Conservation (phyloP, 2,888 invertebrate species). For the Dicycla oo region DNA sequence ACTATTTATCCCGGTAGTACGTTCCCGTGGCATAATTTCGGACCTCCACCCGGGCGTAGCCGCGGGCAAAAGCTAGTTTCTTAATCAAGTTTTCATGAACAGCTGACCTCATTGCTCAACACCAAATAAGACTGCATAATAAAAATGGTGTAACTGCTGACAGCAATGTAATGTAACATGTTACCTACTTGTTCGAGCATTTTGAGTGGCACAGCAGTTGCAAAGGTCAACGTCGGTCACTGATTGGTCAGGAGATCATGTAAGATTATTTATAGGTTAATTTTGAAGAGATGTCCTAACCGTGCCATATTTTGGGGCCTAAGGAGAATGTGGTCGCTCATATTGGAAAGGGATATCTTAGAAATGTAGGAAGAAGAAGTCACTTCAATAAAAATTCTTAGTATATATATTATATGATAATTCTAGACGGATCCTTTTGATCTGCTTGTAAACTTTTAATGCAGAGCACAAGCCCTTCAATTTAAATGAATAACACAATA, state of each 20-base stretch:
- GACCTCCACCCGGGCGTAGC: neutral
- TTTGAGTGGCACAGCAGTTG: constrained; percentile 46
- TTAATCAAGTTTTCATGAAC: constrained; percentile 17
- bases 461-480: too few species aligned
- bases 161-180: constrained; percentile 34
- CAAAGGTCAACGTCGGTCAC: constrained; percentile 48
- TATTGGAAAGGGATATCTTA: neutral
- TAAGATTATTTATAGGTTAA: constrained; percentile 21
- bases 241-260: constrained; percentile 30
- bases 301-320: neutral
- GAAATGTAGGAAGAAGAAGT: too few species aligned
- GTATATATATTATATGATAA: too few species aligned
- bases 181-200: constrained; percentile 36
- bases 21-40: neutral
- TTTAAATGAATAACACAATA: too few species aligned
- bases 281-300: constrained; percentile 10
- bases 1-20: too few species aligned
- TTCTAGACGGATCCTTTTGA: too few species aligned
- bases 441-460: too few species aligned
- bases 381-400: neutral
- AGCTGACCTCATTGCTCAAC: constrained; percentile 48
- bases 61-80: neutral
- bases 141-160: constrained; percentile 55
- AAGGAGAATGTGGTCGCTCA: neutral
- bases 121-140: constrained; percentile 37